Evolutionary conservation across 2,888 invertebrate genomes (phyloP).

Genomic region (Craniophora ligustri): DNA sequence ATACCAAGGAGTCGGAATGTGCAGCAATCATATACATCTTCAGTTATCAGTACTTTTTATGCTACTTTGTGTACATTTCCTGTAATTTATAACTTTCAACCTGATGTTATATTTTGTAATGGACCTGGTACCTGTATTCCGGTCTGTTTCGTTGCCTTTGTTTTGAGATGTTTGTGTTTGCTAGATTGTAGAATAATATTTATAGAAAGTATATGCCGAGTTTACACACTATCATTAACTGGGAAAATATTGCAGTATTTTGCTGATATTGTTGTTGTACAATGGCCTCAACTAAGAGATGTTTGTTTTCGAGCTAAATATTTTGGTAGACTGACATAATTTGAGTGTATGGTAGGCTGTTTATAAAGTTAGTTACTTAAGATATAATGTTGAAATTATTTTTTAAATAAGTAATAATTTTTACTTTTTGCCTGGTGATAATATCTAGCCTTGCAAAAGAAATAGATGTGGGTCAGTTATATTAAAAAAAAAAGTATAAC

Average conservation of each 20-base stretch:
- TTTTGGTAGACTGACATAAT: slow-evolving; percentile 92
- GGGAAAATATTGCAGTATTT: slow-evolving; percentile 95
- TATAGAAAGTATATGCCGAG: slow-evolving; percentile 98
- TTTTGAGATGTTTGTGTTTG: slow-evolving; percentile 92
- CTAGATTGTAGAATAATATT: slow-evolving; percentile 93
- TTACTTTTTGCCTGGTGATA: no score
- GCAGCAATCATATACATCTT: slow-evolving; percentile 94
- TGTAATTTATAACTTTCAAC: slow-evolving; percentile 90
- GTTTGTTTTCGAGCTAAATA: slow-evolving; percentile 92
- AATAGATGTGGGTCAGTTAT: no score
- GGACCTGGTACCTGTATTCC: slow-evolving; percentile 99
- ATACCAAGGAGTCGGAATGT: slow-evolving; percentile 96
- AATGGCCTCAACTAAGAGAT: slow-evolving; percentile 94
- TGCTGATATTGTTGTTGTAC: slow-evolving; percentile 96
- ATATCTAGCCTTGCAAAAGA: no score
- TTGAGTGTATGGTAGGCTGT: no score
- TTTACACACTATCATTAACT: slow-evolving; percentile 95
- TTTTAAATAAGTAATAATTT: not conserved
- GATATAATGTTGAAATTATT: no score
- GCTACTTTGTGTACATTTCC: slow-evolving; percentile 92
- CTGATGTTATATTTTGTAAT: slow-evolving; percentile 96
- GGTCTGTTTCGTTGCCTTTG: slow-evolving; percentile 93
- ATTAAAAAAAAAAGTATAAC: slow-evolving; percentile 57
- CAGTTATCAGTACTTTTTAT: slow-evolving; percentile 93
- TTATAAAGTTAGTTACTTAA: no score